A percentile compares a stretch with the other conserved stretches of the same genome.
Evolutionary conservation across 1,140 invertebrate species (phyloP).

Genomic region (Mercenaria mercenaria): DNA sequence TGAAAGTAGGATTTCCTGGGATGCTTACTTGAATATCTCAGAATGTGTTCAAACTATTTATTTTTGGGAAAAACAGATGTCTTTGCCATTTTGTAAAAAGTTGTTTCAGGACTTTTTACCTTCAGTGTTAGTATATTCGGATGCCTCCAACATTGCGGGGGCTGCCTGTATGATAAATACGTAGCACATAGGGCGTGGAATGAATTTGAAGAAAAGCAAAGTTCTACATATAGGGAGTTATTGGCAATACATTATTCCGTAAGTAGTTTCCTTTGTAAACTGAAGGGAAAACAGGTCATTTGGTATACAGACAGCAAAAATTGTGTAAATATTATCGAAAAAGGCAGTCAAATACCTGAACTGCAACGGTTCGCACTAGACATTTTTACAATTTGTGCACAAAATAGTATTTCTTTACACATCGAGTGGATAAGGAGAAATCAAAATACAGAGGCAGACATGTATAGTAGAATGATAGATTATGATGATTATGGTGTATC

Average conservation of each 20-base stretch:
- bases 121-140: neutral
- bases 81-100: neutral
- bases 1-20: neutral
- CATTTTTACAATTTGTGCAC: constrained; percentile 30
- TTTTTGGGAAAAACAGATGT: constrained; percentile 14
- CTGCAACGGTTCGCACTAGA: constrained; percentile 19
- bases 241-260: neutral
- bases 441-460: neutral
- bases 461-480: constrained; percentile 18
- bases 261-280: neutral
- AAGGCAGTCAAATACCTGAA: constrained; percentile 27
- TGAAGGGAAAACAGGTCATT: neutral
- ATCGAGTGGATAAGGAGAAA: constrained; percentile 19
- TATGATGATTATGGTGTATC: constrained; percentile 22
- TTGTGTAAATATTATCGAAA: neutral
- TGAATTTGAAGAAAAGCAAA: constrained; percentile 9
- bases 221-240: constrained; percentile 16
- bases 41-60: neutral
- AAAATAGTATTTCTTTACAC: constrained; percentile 2
- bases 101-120: neutral
- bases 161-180: constrained; percentile 3
- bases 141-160: constrained; percentile 38
- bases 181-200: constrained; percentile 47
- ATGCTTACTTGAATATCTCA: neutral
- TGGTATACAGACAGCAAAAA: neutral